Percentiles rank a stretch among this genome's conserved stretches.
phyloP scores from a whole-genome alignment of 2,888 invertebrate genomes.

The Lucinisca nassula region DNA sequence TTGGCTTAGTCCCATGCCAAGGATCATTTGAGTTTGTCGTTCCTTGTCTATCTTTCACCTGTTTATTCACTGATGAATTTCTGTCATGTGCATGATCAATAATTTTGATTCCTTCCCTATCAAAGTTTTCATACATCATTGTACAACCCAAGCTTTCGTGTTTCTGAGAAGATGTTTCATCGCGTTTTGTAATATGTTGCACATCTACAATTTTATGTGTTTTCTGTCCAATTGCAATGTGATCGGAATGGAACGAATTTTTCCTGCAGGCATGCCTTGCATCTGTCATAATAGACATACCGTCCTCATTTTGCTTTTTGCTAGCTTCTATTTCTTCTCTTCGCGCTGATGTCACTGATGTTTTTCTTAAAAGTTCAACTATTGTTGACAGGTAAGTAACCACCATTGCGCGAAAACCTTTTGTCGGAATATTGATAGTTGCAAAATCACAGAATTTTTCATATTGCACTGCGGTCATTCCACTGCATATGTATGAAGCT shows the following conservation, averaged over 20 bases:
- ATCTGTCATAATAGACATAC: conserved; percentile 39
- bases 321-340: neutral
- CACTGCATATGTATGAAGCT: conserved; percentile 19
- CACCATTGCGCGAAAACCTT: neutral
- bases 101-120: neutral
- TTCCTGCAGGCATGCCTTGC: conserved; percentile 31
- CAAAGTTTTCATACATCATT: conserved; percentile 8
- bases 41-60: neutral
- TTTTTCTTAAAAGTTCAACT: neutral
- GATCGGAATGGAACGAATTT: conserved; percentile 17
- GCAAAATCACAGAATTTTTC: conserved; percentile 31
- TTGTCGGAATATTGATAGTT: neutral
- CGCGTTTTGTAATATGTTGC: conserved; percentile 8
- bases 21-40: conserved; percentile 7
- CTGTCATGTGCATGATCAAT: conserved; percentile 20
- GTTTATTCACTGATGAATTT: conserved; percentile 22
- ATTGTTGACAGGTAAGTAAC: conserved; percentile 9
- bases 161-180: neutral
- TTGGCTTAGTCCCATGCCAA: conserved; percentile 9
- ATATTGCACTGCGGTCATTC: conserved; percentile 29
- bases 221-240: conserved; percentile 4
- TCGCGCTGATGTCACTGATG: neutral
- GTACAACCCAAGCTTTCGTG: conserved; percentile 3
- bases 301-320: neutral
- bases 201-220: conserved; percentile 6